These are phyloP conservation scores for Drosophila rufa DNA, from an alignment of 1,140 invertebrate species.

Conservation along the genomic window DNA sequence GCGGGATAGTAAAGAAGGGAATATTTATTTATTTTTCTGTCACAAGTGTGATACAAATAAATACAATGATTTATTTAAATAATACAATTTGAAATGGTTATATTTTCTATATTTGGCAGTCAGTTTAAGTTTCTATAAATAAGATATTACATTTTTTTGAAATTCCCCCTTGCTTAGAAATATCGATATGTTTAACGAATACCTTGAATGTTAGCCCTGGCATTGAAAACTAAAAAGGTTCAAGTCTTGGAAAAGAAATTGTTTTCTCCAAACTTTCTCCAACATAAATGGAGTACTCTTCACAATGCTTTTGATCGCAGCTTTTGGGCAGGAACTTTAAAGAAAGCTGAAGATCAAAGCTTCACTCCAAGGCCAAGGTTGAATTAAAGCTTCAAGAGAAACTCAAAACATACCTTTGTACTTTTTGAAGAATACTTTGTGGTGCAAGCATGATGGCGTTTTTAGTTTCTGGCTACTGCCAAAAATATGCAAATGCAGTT, in stretches of 20 bases:
- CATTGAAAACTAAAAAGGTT: background rate
- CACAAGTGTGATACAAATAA: background rate
- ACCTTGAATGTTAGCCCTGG: background rate
- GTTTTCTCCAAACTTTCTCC: background rate
- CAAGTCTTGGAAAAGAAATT: constrained; percentile 9
- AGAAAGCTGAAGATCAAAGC: constrained; percentile 9
- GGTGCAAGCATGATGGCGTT: background rate
- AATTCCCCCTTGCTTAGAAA: background rate
- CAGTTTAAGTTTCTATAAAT: too few species aligned
- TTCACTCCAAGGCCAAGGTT: background rate
- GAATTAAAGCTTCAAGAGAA: background rate
- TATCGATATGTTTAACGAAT: background rate
- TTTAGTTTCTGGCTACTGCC: background rate
- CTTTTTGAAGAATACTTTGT: constrained; percentile 12
- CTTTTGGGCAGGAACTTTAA: background rate
- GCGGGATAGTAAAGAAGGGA: too few species aligned
- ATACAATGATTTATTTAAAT: too few species aligned
- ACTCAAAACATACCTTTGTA: background rate
- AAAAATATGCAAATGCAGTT: constrained; percentile 15
- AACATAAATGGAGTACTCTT: constrained; percentile 24
- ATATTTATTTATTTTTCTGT: background rate
- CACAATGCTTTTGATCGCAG: background rate
- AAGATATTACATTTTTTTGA: background rate
- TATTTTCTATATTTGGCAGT: too few species aligned
- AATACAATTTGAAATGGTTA: too few species aligned